Conservation (phyloP, 2,113 vertebrate genomes). For the Pelusios castaneus region DNA sequence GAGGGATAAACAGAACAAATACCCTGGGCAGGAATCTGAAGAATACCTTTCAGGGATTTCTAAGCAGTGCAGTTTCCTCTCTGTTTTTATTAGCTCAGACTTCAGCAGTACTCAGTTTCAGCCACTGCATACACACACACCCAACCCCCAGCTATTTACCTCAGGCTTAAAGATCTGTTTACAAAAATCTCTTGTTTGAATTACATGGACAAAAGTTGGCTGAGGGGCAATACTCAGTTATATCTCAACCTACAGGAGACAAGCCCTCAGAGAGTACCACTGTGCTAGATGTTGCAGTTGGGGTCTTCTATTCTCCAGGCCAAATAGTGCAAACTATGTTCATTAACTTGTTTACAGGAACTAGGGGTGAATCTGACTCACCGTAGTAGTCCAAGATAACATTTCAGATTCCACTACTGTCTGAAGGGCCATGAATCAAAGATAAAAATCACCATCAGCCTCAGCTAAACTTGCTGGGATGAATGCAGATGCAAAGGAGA, state of each 20-base stretch:
- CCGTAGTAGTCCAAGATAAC: neutral
- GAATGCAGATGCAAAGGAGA: neutral
- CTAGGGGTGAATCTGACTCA: neutral
- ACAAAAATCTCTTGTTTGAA: neutral
- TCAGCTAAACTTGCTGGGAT: neutral
- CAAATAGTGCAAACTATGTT: neutral
- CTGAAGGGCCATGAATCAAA: neutral
- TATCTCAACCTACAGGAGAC: neutral
- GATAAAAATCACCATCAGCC: neutral
- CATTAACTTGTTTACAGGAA: neutral
- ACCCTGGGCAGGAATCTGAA: neutral
- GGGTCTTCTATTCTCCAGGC: neutral
- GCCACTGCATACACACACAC: too few relatives aligned
- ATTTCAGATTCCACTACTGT: neutral
- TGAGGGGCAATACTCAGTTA: neutral
- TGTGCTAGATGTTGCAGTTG: neutral
- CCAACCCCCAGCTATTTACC: neutral
- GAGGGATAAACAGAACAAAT: neutral
- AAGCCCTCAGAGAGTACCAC: neutral
- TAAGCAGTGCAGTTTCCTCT: neutral
- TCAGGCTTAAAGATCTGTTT: neutral
- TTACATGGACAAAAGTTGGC: neutral
- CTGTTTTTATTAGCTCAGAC: neutral
- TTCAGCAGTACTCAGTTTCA: neutral
- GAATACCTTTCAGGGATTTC: neutral